A percentile compares a stretch with the other conserved stretches of the same genome.
These are phyloP conservation scores for Bathynomus jamesi DNA, from an alignment of 1,140 invertebrate species.

Conservation along the genomic window DNA sequence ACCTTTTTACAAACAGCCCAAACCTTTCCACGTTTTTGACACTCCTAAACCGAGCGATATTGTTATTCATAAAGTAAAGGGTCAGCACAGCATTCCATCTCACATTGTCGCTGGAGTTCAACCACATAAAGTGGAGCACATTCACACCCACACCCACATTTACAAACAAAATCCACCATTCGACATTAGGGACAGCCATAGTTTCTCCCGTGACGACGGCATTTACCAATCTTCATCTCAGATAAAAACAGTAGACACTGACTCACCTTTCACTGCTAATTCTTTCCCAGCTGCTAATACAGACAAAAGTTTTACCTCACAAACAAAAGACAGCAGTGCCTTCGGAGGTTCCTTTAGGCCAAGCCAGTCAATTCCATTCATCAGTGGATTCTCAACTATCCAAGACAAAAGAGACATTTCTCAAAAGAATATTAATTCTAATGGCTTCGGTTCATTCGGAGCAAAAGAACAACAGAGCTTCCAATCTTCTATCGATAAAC, in stretches of 20 bases:
- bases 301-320: neutral
- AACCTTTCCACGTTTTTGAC: neutral
- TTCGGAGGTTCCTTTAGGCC: neutral
- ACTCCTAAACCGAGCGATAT: slow-evolving; percentile 1
- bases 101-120: slow-evolving; percentile 3
- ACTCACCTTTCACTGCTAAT: neutral
- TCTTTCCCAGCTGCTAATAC: neutral
- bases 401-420: neutral
- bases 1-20: neutral
- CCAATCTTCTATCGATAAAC: slow-evolving; percentile 8
- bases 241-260: neutral
- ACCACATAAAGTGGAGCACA: slow-evolving; percentile 10
- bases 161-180: neutral
- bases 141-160: slow-evolving; percentile 17
- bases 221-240: neutral
- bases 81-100: slow-evolving; percentile 1
- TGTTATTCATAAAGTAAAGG: neutral
- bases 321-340: neutral
- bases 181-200: neutral
- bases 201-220: neutral
- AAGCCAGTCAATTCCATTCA: neutral
- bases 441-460: slow-evolving; percentile 1
- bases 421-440: neutral
- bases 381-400: neutral
- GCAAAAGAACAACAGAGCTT: neutral